Conservation (phyloP, 2,113 vertebrate genomes). For the Podilymbus podiceps region DNA sequence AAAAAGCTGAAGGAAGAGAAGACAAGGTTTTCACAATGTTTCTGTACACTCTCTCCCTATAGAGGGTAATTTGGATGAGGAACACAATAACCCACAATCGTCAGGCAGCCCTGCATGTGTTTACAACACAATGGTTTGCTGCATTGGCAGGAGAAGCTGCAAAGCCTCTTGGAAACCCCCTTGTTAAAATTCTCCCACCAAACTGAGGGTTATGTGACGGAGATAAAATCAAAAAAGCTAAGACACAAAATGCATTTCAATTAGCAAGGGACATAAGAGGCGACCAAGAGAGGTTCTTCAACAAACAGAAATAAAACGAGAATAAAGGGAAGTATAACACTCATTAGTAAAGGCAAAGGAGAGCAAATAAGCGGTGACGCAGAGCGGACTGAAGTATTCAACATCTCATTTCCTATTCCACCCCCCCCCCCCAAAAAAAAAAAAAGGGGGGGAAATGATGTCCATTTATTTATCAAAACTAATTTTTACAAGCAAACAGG, state of each 20-base stretch:
- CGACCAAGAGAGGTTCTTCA: background rate
- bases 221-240: slow-evolving; percentile 25
- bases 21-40: slow-evolving; percentile 3
- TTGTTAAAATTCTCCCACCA: slow-evolving; percentile 36
- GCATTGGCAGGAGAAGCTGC: slow-evolving; percentile 32
- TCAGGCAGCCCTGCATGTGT: slow-evolving; percentile 20
- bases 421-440: background rate
- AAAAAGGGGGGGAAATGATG: background rate
- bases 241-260: background rate
- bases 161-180: slow-evolving; percentile 42
- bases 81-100: slow-evolving; percentile 9
- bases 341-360: background rate
- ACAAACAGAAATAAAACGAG: background rate
- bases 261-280: background rate
- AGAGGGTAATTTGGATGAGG: slow-evolving; percentile 4
- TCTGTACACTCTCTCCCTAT: slow-evolving; percentile 24
- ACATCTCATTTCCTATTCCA: background rate
- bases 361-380: background rate
- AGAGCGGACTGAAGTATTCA: background rate
- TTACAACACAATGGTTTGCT: slow-evolving; percentile 44
- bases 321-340: background rate
- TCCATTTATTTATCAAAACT: background rate
- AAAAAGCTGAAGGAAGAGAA: slow-evolving; percentile 9
- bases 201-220: background rate
- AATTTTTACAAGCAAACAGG: background rate